Evolutionary conservation across 2,113 vertebrate species (phyloP), one percentile per base, ranked within the genome.

Genomic region (Stomatorhinus ivindoensis): DNA sequence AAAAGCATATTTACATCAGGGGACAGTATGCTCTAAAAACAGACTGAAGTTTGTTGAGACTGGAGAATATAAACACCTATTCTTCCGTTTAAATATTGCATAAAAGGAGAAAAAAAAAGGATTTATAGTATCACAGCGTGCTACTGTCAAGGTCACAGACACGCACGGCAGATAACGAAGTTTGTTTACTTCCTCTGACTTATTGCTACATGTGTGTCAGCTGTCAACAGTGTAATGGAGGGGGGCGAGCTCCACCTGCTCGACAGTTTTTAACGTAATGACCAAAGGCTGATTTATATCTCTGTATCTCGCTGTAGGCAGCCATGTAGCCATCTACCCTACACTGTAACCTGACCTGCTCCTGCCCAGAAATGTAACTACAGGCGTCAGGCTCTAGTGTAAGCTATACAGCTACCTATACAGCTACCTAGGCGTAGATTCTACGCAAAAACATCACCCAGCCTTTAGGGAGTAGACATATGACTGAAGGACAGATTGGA

Each of bases 151-250:
- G 92, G 92, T 92, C 65, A 92, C 88, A 48, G 48, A 85, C 89
- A 93, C 88, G 87, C 76, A 88, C 0, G 8, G 47, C 53, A 88
- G 90, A 92, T 91, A 91, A 90, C 85, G 27, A 2, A 73, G 88
- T 93, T 92, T 92, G 86, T 88, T 9, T 65, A 89, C 5, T 73
- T 76, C 53, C 21, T 31, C 69, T 7, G 9, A 42, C 82, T 69
- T 17, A 42, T 85, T 87, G n/a, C 58, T 55, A 17, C 31, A 42
- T 84, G 5, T 19, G 85, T 47, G 48, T 69, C 35, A 83, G 27
- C 44, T 87, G 27, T 17, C n/a, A 44, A 53, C 3, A 2, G 50
- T 65, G 82, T 55, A 4, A n/a, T 7, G n/a, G 58, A 8, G 9
- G 55, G 19, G 19, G 21, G 24, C 0, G 46, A 8, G 58, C 5